Evolutionary conservation across 2,113 vertebrate species (phyloP), one percentile per base, ranked within the genome.

Genomic region (Crypturellus undulatus): DNA sequence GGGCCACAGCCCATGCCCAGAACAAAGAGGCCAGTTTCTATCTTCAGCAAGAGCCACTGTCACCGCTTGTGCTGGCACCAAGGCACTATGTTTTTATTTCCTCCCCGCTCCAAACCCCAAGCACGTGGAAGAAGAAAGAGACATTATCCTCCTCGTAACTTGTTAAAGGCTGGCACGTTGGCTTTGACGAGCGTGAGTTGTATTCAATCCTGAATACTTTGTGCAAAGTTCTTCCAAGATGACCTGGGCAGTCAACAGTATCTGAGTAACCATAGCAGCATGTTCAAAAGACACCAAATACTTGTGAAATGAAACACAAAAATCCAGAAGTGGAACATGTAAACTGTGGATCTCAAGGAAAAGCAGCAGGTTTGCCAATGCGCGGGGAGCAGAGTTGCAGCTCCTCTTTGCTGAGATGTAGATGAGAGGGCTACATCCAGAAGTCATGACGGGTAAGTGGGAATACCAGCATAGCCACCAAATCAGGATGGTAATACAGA

Each of bases 221-320:
- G 69, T 85, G 90, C 88, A 81, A 93, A 92, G 93, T 94, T 87
- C 84, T 80, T 92, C 89, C 87, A 79, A 42, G 73, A 70, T 96
- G 95, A 95, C 96, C 95, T 81, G 79, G 59, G 28, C 78, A 65
- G 84, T 88, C 72, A 89, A 70, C 8, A 78, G 91, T 82, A 90
- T 75, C 86, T 56, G 92, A 94, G 96, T 97, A 96, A 97, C 97
- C 96, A 98, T 96, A 90, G 97, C 95, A 98, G 97, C 97, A 5
- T 4, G 47, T 82, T 5, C 59, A 68, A 97, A 91, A 63, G 91
- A 90, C 32, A 73, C 84, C 95, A 95, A 92, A 95, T 49, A 85
- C 93, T 96, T 70, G 10, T 30, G 59, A 83, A 12, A 58, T 68
- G 47, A 65, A 83, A 90, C 79, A 58, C 64, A 77, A 38, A 83